Evolutionary conservation across 2,113 vertebrate genomes (phyloP), one percentile per base, ranked within the genome.

Genomic region (Dunckerocampus dactyliophorus): DNA sequence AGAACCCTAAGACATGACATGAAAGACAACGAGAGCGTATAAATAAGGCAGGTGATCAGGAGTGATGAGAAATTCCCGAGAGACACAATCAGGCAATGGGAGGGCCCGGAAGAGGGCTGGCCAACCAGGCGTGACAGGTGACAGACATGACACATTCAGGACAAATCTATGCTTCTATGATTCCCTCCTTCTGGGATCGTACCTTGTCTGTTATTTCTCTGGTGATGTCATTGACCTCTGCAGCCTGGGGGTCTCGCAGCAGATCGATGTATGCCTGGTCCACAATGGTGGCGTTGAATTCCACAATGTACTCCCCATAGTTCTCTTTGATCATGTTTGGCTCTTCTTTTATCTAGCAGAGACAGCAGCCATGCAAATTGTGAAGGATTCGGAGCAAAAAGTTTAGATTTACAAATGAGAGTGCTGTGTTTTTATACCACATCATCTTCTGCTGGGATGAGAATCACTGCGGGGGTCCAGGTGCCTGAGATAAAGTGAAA

Each of bases 261-360:
- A 93, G 86, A 59, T 79, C 47, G 46, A 85, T 92, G 77, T 93
- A 92, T 14, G 65, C 74, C 3, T 91, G 91, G 42, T 93, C 90
- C 48, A 82, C 86, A 28, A 98, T 80, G 39, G 92, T 94, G 60
- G 97, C 82, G 11, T 91, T 95, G 83, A 99, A 92, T 68, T 94
- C 90, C 4, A 97, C 91, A 50, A 91, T 90, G 62, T 94, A 92
- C 63, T 95, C 91, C 73, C 82, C 69, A 0, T 81, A 77, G 48
- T 82, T 74, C 55, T 93, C 88, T 0, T 92, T 82, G 17, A 91
- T 85, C 42, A 82, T 48, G 20, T 90, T 85, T 14, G 82, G 84
- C 43, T 86, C 59, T 47, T 91, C 78, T 59, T 80, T 80, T 2
- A 46, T 61, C 82, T 86, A 59, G 11, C 14, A 65, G 45, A 71